These are phyloP conservation scores for Papilio protenor DNA, from an alignment of 2,888 invertebrate species.

Conservation along the genomic window DNA sequence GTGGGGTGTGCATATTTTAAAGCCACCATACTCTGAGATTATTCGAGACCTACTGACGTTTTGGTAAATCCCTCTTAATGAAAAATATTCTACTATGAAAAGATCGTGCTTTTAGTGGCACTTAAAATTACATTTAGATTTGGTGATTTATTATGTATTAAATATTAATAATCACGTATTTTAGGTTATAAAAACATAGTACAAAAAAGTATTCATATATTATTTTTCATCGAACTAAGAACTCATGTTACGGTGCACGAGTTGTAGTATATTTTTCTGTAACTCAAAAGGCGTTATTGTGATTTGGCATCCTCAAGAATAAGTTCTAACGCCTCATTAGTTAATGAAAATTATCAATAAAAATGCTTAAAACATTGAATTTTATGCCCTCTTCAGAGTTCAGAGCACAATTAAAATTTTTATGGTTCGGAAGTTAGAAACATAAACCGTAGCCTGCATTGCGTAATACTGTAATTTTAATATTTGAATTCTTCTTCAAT, in stretches of 20 bases:
- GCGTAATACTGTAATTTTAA: slow-evolving; percentile 1
- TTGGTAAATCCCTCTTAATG: slow-evolving; percentile 33
- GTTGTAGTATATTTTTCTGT: neutral
- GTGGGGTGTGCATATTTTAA: slow-evolving; percentile 29
- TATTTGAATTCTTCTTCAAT: neutral
- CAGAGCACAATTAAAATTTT: slow-evolving; percentile 68
- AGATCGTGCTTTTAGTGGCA: neutral
- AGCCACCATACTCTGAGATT: slow-evolving; percentile 32
- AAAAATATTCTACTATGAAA: slow-evolving; percentile 24
- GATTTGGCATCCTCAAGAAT: neutral
- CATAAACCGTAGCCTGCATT: slow-evolving; percentile 57
- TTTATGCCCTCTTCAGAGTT: slow-evolving; percentile 16
- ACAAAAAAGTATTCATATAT: too few relatives aligned
- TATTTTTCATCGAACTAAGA: neutral
- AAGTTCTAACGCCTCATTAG: slow-evolving; percentile 2
- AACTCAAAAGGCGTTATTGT: neutral
- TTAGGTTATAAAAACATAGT: too few relatives aligned
- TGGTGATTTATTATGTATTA: too few relatives aligned
- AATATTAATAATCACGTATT: too few relatives aligned
- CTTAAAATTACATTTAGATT: neutral
- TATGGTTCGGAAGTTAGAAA: slow-evolving; percentile 67
- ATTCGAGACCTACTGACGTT: slow-evolving; percentile 19
- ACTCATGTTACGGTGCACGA: neutral
- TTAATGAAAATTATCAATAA: slow-evolving; percentile 22
- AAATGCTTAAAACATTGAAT: slow-evolving; percentile 20